Conservation (phyloP, 2,888 invertebrate species). For the Biston stratarius region DNA sequence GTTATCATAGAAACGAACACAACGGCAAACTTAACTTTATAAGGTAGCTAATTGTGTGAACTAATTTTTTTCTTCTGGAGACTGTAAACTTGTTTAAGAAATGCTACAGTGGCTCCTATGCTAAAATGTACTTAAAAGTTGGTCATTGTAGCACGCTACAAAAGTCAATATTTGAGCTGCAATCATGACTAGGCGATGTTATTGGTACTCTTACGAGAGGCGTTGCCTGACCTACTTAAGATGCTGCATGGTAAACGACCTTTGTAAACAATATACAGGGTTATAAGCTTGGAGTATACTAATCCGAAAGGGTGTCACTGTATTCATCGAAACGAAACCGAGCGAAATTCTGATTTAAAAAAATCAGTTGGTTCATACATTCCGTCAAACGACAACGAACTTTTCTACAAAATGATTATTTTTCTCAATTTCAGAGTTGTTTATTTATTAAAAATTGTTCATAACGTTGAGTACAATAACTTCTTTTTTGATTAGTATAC, state of each 20-base stretch:
- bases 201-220: slow-evolving; percentile 9
- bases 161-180: slow-evolving; percentile 30
- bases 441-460: no score
- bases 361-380: no score
- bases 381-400: no score
- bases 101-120: neutral
- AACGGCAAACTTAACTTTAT: neutral
- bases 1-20: slow-evolving; percentile 18
- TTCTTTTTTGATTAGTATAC: no score
- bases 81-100: neutral
- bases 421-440: no score
- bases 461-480: no score
- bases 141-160: slow-evolving; percentile 3
- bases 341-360: no score
- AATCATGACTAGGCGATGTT: neutral
- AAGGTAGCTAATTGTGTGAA: neutral
- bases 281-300: no score
- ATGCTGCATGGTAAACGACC: neutral
- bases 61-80: neutral
- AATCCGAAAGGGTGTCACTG: no score
- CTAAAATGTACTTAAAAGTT: neutral
- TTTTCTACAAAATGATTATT: no score
- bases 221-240: slow-evolving; percentile 2
- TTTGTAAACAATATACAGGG: neutral
- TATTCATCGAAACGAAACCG: no score